Evolutionary conservation across 2,797 vertebrate species (phyloP).

Genomic region (Aphelocoma californica): DNA sequence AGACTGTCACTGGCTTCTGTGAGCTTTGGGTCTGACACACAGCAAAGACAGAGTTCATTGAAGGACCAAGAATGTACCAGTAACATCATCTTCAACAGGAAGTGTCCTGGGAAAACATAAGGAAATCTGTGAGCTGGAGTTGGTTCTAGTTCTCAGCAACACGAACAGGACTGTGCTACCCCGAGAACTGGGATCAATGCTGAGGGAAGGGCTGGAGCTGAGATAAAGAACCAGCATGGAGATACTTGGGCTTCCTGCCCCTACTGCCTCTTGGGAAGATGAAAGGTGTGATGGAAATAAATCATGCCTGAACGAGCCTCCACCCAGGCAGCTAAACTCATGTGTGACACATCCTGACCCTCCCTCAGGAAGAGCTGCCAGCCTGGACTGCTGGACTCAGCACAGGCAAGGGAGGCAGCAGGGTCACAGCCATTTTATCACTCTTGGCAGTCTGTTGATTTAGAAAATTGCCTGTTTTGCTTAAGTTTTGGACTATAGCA

Average conservation of each 20-base stretch:
- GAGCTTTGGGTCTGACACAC: not conserved
- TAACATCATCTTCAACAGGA: not conserved
- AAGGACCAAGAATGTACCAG: not conserved
- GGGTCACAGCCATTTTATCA: not conserved
- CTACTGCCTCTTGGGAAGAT: not conserved
- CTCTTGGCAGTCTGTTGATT: not conserved
- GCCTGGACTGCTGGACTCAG: not conserved
- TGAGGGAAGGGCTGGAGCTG: not conserved
- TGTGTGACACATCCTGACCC: constrained; percentile 3
- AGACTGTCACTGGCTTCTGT: not conserved
- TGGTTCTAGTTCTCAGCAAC: not conserved
- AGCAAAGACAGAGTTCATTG: not conserved
- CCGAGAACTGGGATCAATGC: not conserved
- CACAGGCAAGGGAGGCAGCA: not conserved
- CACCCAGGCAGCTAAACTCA: not conserved
- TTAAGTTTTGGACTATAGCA: not conserved
- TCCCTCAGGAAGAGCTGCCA: constrained; percentile 32
- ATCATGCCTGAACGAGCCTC: constrained; percentile 11
- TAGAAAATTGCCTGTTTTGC: not conserved
- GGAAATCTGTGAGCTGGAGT: not conserved
- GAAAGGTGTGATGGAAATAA: constrained; percentile 35
- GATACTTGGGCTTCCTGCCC: not conserved
- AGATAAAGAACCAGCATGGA: not conserved
- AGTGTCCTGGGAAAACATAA: not conserved
- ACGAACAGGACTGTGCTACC: not conserved